Evolutionary conservation across 2,797 vertebrate species (phyloP).

Genomic region (Anguilla anguilla): DNA sequence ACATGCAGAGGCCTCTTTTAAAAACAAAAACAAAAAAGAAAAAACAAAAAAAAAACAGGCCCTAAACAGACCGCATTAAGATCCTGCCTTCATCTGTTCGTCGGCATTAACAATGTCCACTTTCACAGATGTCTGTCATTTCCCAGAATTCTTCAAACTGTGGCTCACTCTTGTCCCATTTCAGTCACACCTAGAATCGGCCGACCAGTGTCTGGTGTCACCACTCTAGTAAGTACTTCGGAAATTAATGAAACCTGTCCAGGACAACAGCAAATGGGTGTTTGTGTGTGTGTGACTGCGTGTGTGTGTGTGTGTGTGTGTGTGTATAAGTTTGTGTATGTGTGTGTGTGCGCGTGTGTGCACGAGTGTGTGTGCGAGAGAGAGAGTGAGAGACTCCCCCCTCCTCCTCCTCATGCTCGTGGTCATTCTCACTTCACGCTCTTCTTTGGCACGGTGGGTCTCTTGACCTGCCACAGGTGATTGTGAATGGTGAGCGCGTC

Average conservation of each 20-base stretch:
- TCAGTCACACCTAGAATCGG: conserved; percentile 50
- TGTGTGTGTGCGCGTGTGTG: background rate
- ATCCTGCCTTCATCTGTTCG: conserved; percentile 39
- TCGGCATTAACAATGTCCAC: conserved; percentile 40
- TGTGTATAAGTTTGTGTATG: background rate
- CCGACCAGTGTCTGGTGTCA: conserved; percentile 33
- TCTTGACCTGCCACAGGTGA: conserved; percentile 87
- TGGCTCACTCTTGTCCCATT: background rate
- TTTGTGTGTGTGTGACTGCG: background rate
- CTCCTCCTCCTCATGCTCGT: background rate
- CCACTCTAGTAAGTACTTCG: background rate
- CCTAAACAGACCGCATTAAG: conserved; percentile 52
- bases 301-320: background rate
- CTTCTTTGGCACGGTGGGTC: conserved; percentile 88
- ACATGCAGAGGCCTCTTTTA: conserved; percentile 52
- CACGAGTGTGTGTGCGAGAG: background rate
- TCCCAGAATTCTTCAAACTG: background rate
- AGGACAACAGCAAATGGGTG: conserved; percentile 47
- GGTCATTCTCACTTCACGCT: conserved; percentile 77
- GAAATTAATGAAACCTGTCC: conserved; percentile 49
- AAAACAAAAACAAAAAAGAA: conserved; percentile 51
- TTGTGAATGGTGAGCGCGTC: conserved; percentile 86
- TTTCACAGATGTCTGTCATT: background rate
- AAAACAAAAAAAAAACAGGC: conserved; percentile 45
- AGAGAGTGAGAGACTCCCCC: background rate